Percentiles rank a stretch among this genome's conserved stretches.
Evolutionary conservation across 2,797 vertebrate species (phyloP).

Genomic region (Mus caroli): DNA sequence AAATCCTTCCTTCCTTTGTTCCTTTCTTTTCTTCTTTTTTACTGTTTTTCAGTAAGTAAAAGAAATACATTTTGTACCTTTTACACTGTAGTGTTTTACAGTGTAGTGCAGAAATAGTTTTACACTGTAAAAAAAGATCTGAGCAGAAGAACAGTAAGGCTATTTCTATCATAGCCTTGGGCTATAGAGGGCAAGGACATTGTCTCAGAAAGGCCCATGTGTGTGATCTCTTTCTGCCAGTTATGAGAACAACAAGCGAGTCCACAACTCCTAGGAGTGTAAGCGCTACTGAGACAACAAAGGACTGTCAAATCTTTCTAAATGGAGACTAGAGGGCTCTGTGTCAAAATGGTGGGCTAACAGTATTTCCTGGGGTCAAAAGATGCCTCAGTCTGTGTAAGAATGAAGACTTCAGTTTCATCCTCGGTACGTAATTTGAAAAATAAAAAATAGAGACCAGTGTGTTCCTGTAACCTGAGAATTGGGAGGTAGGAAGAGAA

Average conservation of each 20-base stretch:
- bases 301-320: slow-evolving; percentile 15
- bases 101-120: slow-evolving; percentile 22
- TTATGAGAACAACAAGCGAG: background rate
- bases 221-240: background rate
- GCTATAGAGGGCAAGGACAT: background rate
- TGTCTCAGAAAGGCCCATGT: background rate
- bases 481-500: background rate
- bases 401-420: background rate
- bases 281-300: background rate
- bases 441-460: background rate
- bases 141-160: slow-evolving; percentile 53
- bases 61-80: slow-evolving; percentile 66
- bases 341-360: background rate
- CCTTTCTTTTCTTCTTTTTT: background rate
- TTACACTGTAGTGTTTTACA: background rate
- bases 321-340: background rate
- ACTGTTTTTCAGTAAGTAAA: slow-evolving; percentile 68
- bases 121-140: slow-evolving; percentile 49
- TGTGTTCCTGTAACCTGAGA: background rate
- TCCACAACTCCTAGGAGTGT: background rate
- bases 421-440: background rate
- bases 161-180: slow-evolving; percentile 4
- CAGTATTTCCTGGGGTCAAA: background rate
- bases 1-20: too few species aligned
- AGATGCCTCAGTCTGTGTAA: background rate